Evolutionary conservation across 2,888 invertebrate species (phyloP), one percentile per base, ranked within the genome.

Genomic region (Drosophila merina): DNA sequence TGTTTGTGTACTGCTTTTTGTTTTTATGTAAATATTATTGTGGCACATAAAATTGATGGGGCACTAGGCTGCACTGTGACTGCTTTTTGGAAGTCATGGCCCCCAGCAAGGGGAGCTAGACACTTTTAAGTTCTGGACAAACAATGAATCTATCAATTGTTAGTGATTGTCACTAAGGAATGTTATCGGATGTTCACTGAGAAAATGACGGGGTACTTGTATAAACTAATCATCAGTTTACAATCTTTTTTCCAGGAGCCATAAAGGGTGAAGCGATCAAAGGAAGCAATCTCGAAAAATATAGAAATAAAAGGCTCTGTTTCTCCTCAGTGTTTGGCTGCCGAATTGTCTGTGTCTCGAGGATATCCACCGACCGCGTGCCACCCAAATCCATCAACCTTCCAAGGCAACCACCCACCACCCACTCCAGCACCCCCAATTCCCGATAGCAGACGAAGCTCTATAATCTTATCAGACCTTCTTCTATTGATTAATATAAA

Each of bases 401-500:
- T n/a, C 4, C 2, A 33, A 31, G 25, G 45, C 33, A 44, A 25
- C 42, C 4, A 14, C 42, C 52, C 54, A 54, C 28, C 14, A 28
- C n/a, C 30, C 40, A 57, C 9, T 14, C 12, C 40, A 42, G 26
- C 26, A 45, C 52, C 33, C 36, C 26, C 4, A 8, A 40, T 5
- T 10, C 14, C 10, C 9, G 60, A 60, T 58, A 60, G 47, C 40
- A 63, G 54, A 59, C 52, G 36, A 54, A 57, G 60, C 68, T 57
- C 36, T 57, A 72, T 83, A 76, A 82, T 82, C 81, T 60, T 59
- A 59, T 50, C 66, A 55, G 36, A 25, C 44, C 68, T 81, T 79
- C 72, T 85, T 83, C 64, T 77, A 83, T 83, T 82, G 81, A 86
- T 83, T 86, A 82, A 77, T 73, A 79, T 64, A 63, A 66, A 68